A percentile compares a stretch with the other conserved stretches of the same genome.
Conservation (phyloP, 2,888 invertebrate genomes). For the Apoda limacodes region DNA sequence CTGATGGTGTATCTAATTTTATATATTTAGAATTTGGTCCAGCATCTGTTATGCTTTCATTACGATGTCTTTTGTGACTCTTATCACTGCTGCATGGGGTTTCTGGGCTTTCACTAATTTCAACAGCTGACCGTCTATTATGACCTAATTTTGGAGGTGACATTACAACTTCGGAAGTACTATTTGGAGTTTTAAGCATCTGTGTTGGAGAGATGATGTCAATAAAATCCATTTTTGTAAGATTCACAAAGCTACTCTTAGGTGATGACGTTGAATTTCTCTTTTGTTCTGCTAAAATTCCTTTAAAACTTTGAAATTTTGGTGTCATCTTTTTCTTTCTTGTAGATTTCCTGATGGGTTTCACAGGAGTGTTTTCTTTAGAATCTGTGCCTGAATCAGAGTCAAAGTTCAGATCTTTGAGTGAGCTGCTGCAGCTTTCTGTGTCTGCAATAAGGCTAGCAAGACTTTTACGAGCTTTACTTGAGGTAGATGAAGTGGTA, state of each 20-base stretch:
- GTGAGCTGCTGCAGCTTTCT: conserved; percentile 62
- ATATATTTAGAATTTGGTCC: conserved; percentile 46
- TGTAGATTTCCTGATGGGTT: conserved; percentile 33
- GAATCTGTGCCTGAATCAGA: conserved; percentile 56
- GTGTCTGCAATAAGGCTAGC: conserved; percentile 59
- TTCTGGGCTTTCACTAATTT: conserved; percentile 54
- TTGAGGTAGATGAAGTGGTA: conserved; percentile 55
- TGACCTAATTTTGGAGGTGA: conserved; percentile 54
- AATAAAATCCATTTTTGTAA: conserved; percentile 50
- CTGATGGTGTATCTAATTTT: conserved; percentile 37
- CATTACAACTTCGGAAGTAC: conserved; percentile 34
- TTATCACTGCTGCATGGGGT: conserved; percentile 46
- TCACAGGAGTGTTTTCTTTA: conserved; percentile 59
- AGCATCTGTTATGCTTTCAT: conserved; percentile 38
- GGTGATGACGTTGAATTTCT: conserved; percentile 41
- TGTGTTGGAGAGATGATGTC: conserved; percentile 45
- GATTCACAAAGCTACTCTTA: conserved; percentile 39
- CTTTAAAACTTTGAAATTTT: conserved; percentile 50
- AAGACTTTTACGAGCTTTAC: conserved; percentile 52
- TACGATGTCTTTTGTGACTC: conserved; percentile 47
- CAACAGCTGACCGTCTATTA: conserved; percentile 39
- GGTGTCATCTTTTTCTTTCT: conserved; percentile 42
- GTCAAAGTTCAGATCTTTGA: conserved; percentile 62
- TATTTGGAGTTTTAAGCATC: conserved; percentile 57
- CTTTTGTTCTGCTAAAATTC: conserved; percentile 47